Conservation (phyloP, 2,888 invertebrate species). For the Pharmacophagus antenor region DNA sequence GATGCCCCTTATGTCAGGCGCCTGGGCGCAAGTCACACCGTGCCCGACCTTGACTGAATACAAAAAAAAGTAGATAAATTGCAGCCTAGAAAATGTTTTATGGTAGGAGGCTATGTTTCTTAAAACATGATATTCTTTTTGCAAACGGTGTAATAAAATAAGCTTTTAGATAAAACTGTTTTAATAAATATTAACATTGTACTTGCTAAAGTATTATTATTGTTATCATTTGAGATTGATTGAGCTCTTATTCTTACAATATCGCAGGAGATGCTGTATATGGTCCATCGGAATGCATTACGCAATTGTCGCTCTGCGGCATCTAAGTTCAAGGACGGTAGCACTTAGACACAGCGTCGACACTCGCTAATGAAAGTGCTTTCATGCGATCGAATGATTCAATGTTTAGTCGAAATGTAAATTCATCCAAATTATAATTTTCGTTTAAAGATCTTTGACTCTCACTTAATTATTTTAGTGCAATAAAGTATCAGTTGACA, state of each 20-base stretch:
- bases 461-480: background rate
- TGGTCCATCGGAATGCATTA: conserved; percentile 6
- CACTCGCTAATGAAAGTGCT: conserved; percentile 23
- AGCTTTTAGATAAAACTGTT: background rate
- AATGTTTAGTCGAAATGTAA: too few relatives aligned
- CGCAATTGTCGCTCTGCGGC: conserved; percentile 1
- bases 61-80: too few relatives aligned
- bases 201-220: background rate
- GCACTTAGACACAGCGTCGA: background rate
- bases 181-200: background rate
- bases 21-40: too few relatives aligned
- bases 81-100: too few relatives aligned
- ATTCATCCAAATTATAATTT: background rate
- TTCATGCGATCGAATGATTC: background rate
- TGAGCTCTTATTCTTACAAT: background rate
- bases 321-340: conserved; percentile 17
- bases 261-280: background rate
- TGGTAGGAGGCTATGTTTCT: background rate
- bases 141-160: background rate
- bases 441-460: background rate
- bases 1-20: too few relatives aligned
- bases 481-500: background rate
- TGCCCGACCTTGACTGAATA: too few relatives aligned
- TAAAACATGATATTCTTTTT: background rate
- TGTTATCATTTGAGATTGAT: too few relatives aligned